phyloP scores from a whole-genome alignment of 2,888 invertebrate species.

The Lycocerus yunnanus region DNA sequence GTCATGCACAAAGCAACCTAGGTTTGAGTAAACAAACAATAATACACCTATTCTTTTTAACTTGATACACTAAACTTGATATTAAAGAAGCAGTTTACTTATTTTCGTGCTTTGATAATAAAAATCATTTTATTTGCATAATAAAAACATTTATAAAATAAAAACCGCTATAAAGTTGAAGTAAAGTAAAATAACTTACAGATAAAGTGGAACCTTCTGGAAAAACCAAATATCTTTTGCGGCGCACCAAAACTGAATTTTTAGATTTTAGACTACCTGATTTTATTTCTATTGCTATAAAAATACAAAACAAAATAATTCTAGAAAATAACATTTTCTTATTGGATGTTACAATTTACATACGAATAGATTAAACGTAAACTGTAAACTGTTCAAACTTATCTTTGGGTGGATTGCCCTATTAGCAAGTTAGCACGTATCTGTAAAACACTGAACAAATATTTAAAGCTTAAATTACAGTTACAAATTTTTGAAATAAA shows the following conservation, averaged over 20 bases:
- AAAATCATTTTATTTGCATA: neutral
- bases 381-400: neutral
- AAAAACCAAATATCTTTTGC: constrained; percentile 69
- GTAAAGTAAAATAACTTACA: constrained; percentile 56
- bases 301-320: constrained; percentile 4
- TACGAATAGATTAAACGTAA: neutral
- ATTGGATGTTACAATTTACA: neutral
- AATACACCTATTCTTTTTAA: constrained; percentile 19
- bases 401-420: neutral
- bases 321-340: constrained; percentile 4
- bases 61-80: neutral
- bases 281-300: constrained; percentile 17
- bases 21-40: constrained; percentile 39
- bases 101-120: neutral
- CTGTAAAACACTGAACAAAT: neutral
- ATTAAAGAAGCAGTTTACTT: neutral
- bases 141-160: constrained; percentile 13
- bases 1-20: constrained; percentile 64
- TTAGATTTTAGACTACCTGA: constrained; percentile 37
- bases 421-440: neutral
- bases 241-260: constrained; percentile 57
- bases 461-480: neutral
- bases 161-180: constrained; percentile 10
- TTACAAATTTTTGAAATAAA: neutral
- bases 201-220: constrained; percentile 74